Percentiles rank a stretch among this genome's conserved stretches.
Evolutionary conservation across 2,888 invertebrate genomes (phyloP).

Genomic region (Pyralis farinalis): DNA sequence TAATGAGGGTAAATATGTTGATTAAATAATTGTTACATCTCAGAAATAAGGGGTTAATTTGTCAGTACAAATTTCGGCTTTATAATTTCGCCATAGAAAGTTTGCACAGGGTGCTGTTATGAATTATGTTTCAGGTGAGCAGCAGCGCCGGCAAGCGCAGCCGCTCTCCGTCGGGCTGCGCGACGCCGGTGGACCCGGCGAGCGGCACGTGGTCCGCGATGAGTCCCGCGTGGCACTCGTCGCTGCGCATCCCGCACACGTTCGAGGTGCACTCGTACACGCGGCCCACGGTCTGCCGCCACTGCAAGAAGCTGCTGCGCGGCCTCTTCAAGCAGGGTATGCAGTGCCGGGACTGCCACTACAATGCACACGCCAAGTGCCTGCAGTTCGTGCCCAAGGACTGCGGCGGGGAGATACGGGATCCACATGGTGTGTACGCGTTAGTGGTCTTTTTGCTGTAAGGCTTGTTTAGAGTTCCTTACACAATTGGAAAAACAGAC

Average conservation of each 20-base stretch:
- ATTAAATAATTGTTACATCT: too few species aligned
- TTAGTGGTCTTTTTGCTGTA: too few species aligned
- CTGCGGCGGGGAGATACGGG: constrained; percentile 87
- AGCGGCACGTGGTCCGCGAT: constrained; percentile 17
- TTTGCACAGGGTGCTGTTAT: too few species aligned
- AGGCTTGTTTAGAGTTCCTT: too few species aligned
- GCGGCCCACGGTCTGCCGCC: constrained; percentile 96
- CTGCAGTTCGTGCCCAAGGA: constrained; percentile 94
- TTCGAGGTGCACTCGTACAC: constrained; percentile 98
- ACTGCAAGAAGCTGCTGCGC: constrained; percentile 96
- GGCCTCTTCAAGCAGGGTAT: constrained; percentile 98
- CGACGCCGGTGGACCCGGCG: constrained; percentile 65
- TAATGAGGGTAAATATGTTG: too few species aligned
- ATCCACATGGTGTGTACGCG: constrained; percentile 71
- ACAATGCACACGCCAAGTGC: constrained; percentile 97
- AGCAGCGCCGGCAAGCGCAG: constrained; percentile 71
- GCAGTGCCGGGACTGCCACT: constrained; percentile 98
- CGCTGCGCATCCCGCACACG: constrained; percentile 89
- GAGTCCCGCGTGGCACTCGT: constrained; percentile 38
- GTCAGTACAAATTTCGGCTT: too few species aligned
- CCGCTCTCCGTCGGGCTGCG: constrained; percentile 86
- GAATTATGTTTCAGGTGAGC: too few species aligned
- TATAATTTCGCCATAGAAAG: too few species aligned
- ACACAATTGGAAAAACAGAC: too few species aligned
- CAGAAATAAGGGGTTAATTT: too few species aligned